Conservation (phyloP, 2,797 vertebrate genomes). For the Ptychobarbus kaznakovi region DNA sequence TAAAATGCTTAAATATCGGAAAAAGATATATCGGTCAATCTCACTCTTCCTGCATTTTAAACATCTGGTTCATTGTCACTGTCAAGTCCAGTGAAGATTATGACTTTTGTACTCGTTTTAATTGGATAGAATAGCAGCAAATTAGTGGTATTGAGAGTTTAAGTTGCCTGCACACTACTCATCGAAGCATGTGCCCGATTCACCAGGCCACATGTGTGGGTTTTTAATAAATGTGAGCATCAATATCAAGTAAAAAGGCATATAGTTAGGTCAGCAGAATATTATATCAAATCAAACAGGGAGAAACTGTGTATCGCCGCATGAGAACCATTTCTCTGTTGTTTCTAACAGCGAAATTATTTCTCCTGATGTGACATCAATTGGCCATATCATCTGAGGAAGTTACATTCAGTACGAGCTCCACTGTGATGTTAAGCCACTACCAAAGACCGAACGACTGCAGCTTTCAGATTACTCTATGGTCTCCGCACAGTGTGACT, state of each 20-base stretch:
- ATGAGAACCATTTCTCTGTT: conserved; percentile 14
- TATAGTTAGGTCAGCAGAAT: conserved; percentile 4
- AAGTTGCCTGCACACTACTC: not conserved
- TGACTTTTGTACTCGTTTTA: not conserved
- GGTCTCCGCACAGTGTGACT: not conserved
- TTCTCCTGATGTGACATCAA: conserved; percentile 32
- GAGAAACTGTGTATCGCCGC: not conserved
- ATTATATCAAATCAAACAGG: conserved; percentile 18
- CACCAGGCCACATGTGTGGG: not conserved
- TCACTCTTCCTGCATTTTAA: not conserved
- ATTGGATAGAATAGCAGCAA: not conserved
- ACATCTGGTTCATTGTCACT: not conserved
- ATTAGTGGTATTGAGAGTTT: not conserved
- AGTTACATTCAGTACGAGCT: not conserved
- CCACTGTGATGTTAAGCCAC: not conserved
- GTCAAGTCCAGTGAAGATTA: not conserved
- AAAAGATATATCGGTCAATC: too few relatives aligned
- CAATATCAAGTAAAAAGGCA: not conserved
- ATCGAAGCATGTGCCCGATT: too few relatives aligned
- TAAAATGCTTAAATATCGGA: too few relatives aligned
- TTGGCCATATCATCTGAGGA: conserved; percentile 16
- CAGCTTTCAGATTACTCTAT: not conserved
- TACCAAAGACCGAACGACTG: not conserved
- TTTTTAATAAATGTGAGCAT: conserved; percentile 3
- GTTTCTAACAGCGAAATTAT: conserved; percentile 9